Conservation (phyloP, 1,140 invertebrate genomes). For the Acromyrmex heyeri region DNA sequence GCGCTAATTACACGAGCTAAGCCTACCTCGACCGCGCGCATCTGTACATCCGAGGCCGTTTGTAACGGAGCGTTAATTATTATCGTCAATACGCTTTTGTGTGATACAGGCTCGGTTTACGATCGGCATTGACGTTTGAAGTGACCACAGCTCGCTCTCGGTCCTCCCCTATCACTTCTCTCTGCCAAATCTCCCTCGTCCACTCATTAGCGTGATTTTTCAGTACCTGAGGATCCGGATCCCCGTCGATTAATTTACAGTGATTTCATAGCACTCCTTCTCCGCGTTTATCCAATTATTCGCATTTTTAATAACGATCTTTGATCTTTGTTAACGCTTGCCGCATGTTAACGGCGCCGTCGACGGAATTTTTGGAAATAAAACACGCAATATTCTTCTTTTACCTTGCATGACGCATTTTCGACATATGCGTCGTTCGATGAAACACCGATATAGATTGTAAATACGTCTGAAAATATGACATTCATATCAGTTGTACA, state of each 20-base stretch:
- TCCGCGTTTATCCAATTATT: constrained; percentile 76
- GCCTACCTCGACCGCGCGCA: constrained; percentile 53
- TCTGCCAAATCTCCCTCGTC: constrained; percentile 57
- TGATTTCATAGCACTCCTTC: constrained; percentile 67
- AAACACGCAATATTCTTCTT: constrained; percentile 1
- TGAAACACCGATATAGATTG: background rate
- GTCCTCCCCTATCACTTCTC: constrained; percentile 43
- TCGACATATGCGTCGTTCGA: background rate
- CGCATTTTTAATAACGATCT: constrained; percentile 59
- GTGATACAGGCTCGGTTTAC: constrained; percentile 62
- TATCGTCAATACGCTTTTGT: constrained; percentile 65
- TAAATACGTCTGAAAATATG: background rate
- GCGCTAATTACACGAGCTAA: constrained; percentile 76
- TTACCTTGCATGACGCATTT: background rate
- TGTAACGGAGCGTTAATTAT: constrained; percentile 73
- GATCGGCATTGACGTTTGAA: constrained; percentile 77
- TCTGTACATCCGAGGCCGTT: constrained; percentile 60
- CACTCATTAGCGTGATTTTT: constrained; percentile 80
- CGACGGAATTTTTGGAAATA: constrained; percentile 44
- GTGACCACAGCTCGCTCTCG: constrained; percentile 73
- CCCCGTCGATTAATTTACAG: constrained; percentile 72
- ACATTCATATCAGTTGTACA: background rate
- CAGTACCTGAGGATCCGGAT: constrained; percentile 66
- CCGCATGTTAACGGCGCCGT: background rate
- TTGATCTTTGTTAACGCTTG: constrained; percentile 53